Evolutionary conservation across 2,113 vertebrate genomes (phyloP).

Genomic region (Embiotoca jacksoni): DNA sequence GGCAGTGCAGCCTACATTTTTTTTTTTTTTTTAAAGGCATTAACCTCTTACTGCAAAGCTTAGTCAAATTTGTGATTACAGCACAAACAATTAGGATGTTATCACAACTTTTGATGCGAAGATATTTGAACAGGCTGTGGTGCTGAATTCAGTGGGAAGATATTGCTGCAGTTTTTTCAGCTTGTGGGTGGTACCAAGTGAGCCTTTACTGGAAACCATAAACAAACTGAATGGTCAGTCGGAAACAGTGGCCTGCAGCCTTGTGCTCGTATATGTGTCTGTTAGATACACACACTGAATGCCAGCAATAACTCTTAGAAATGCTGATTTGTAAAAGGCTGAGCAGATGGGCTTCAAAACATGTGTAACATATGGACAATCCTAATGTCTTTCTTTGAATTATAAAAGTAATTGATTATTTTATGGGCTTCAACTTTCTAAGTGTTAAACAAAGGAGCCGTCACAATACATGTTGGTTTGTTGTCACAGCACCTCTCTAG

Average conservation of each 20-base stretch:
- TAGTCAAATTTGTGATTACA: slow-evolving; percentile 74
- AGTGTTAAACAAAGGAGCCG: slow-evolving; percentile 27
- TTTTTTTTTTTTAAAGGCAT: slow-evolving; percentile 37
- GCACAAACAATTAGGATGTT: slow-evolving; percentile 68
- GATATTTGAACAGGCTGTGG: slow-evolving; percentile 56
- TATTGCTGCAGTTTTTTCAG: slow-evolving; percentile 12
- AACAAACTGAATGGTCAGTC: slow-evolving; percentile 13
- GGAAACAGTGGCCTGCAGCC: slow-evolving; percentile 5
- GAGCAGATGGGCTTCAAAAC: not conserved
- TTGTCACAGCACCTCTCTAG: slow-evolving; percentile 46
- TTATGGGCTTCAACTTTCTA: not conserved
- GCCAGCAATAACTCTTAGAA: slow-evolving; percentile 24
- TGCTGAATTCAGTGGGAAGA: slow-evolving; percentile 1
- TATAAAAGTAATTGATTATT: slow-evolving; percentile 4
- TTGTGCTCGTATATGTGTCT: not conserved
- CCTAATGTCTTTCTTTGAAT: slow-evolving; percentile 4
- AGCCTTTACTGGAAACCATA: slow-evolving; percentile 25
- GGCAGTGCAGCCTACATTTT: slow-evolving; percentile 55
- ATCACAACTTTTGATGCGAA: slow-evolving; percentile 66
- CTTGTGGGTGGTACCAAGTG: slow-evolving; percentile 9
- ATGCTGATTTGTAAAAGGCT: slow-evolving; percentile 18
- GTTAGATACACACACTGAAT: slow-evolving; percentile 14
- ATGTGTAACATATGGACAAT: not conserved
- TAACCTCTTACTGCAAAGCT: slow-evolving; percentile 76
- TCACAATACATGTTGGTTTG: slow-evolving; percentile 27